Base-by-base conservation (phyloP, 2,797 vertebrate genomes). In the Danio albolineatus region DNA sequence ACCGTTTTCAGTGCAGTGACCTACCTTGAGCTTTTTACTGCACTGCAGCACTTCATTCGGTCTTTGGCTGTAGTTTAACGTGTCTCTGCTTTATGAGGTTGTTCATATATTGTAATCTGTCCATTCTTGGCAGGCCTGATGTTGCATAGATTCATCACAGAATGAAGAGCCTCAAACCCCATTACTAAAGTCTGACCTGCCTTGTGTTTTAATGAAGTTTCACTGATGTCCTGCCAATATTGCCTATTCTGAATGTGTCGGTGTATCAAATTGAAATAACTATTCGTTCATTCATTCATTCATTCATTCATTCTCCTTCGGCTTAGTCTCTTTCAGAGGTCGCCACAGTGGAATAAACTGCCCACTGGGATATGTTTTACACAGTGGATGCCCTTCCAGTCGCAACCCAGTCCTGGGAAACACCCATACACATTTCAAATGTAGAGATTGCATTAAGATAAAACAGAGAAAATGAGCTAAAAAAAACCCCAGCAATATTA, bases 41-140 rank as follows among this genome's bases (percentile, higher is more conserved):
- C 78, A 80, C 28, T 62, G 72, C 71, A 44, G 39, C 81, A 72
- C 13, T 4, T 4, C 21, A 66, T 39, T n/a, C 65, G 76, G 57
- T 64, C n/a, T 59, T 64, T 51, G 17, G 66, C 48, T 64, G 64
- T 49, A 49, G 39, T 67, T 69, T 62, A 74, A 69, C 4, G 4
- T 73, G 48, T 44, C 60, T 76, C 4, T 41, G 21, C 62, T 75
- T 61, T 12, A 43, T 38, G 14, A 54, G 60, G 39, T 21, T 57
- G 4, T 14, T 77, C 36, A 36, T 48, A 54, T 54, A 69, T n/a
- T 79, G 10, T 19, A 43, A 38, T 28, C 60, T 44, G 17, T 64
- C 39, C 38, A 10, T n/a, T 65, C 60, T 19, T 65, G 59, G 49
- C 46, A 54, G 48, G 48, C 12, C 19, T 21, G 38, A 64, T 19